Conservation (phyloP, 2,888 invertebrate species). For the Tetragnatha montana region DNA sequence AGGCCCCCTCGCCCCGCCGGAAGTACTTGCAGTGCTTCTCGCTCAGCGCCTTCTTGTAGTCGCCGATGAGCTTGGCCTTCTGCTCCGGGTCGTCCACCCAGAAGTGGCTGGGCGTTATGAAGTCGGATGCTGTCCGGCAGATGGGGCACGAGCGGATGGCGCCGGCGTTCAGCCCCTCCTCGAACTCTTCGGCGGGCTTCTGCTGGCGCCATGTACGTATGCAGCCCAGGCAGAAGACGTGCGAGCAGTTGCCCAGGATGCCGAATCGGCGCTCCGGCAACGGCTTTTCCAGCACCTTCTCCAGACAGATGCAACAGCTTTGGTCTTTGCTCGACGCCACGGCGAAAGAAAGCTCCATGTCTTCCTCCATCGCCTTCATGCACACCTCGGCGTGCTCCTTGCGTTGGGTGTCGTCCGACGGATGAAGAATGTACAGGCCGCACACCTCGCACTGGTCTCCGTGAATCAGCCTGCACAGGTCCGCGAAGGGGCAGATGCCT, state of each 20-base stretch:
- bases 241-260: slow-evolving; percentile 89
- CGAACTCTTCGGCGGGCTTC: slow-evolving; percentile 81
- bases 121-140: slow-evolving; percentile 88
- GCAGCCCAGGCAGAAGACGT: slow-evolving; percentile 88
- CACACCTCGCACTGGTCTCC: slow-evolving; percentile 87
- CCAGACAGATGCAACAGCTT: slow-evolving; percentile 90
- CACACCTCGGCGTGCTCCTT: slow-evolving; percentile 82
- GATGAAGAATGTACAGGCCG: slow-evolving; percentile 83
- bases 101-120: slow-evolving; percentile 87
- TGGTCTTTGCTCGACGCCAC: slow-evolving; percentile 86
- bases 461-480: slow-evolving; percentile 77
- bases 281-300: slow-evolving; percentile 79
- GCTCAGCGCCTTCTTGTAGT: slow-evolving; percentile 82
- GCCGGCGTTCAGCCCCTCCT: slow-evolving; percentile 11
- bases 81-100: slow-evolving; percentile 91
- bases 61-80: slow-evolving; percentile 85
- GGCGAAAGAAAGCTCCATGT: slow-evolving; percentile 89
- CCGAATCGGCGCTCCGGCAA: slow-evolving; percentile 80
- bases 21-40: slow-evolving; percentile 89
- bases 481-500: slow-evolving; percentile 76
- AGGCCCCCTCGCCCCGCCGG: slow-evolving; percentile 86
- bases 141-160: slow-evolving; percentile 85
- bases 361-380: slow-evolving; percentile 83
- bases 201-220: slow-evolving; percentile 89
- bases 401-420: slow-evolving; percentile 76